These are phyloP conservation scores for Mastomys coucha DNA, from an alignment of 2,113 vertebrate species.

Conservation along the genomic window DNA sequence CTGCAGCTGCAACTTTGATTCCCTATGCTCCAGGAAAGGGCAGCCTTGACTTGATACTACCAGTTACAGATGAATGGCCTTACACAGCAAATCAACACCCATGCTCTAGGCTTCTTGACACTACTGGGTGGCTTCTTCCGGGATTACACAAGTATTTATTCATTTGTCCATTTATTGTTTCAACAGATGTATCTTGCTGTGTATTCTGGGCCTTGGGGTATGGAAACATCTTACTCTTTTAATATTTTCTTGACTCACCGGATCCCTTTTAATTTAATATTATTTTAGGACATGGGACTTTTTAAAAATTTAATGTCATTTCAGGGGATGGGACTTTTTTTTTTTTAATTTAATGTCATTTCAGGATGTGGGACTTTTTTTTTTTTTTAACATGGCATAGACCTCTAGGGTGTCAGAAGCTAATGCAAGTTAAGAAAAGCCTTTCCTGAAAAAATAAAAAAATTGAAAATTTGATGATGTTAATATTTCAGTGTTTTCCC, in stretches of 20 bases:
- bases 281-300: background rate
- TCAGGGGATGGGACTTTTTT: too few species aligned
- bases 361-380: too few species aligned
- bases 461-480: too few species aligned
- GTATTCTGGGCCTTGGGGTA: background rate
- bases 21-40: constrained; percentile 1
- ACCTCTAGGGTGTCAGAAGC: too few species aligned
- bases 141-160: background rate
- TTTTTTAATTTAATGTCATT: too few species aligned
- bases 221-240: background rate
- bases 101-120: background rate
- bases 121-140: background rate
- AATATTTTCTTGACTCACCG: constrained; percentile 19
- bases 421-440: too few species aligned
- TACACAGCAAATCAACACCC: background rate
- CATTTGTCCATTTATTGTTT: background rate
- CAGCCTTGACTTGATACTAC: background rate
- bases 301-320: too few species aligned
- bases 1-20: background rate
- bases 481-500: too few species aligned
- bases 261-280: background rate
- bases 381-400: background rate
- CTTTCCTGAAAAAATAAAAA: too few species aligned
- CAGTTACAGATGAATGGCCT: background rate
- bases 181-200: background rate